These are phyloP conservation scores for Porites divaricata DNA, from an alignment of 92 coral and sea anemone species.

Conservation along the genomic window DNA sequence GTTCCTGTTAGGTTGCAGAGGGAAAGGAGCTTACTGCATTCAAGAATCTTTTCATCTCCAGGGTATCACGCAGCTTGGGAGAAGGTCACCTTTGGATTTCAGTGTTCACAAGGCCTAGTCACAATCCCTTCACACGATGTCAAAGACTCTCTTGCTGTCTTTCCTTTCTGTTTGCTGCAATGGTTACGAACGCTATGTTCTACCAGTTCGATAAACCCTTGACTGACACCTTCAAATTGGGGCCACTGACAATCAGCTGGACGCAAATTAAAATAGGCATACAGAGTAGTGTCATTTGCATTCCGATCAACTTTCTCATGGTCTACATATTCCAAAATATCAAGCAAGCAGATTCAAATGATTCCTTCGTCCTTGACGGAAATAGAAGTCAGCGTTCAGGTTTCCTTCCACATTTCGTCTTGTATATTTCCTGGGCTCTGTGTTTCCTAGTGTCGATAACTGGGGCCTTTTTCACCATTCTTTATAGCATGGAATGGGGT, in stretches of 20 bases:
- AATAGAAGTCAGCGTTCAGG: slow-evolving; percentile 52
- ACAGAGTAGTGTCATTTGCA: slow-evolving; percentile 81
- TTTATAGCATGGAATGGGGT: slow-evolving; percentile 86
- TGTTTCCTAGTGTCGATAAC: slow-evolving; percentile 67
- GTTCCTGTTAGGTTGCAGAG: slow-evolving; percentile 42
- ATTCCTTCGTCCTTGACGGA: not conserved
- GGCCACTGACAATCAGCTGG: slow-evolving; percentile 87
- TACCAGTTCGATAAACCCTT: slow-evolving; percentile 74
- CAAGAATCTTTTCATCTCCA: slow-evolving; percentile 61
- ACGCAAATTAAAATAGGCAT: slow-evolving; percentile 85
- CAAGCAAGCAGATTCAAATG: slow-evolving; percentile 22
- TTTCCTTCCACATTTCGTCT: slow-evolving; percentile 67
- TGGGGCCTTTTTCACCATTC: slow-evolving; percentile 72
- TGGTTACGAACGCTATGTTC: slow-evolving; percentile 92
- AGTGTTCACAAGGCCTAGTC: slow-evolving; percentile 81
- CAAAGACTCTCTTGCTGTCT: slow-evolving; percentile 83
- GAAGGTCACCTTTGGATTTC: slow-evolving; percentile 89
- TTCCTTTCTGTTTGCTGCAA: slow-evolving; percentile 76
- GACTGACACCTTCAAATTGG: slow-evolving; percentile 75
- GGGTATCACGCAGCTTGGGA: slow-evolving; percentile 70
- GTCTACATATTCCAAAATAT: slow-evolving; percentile 76
- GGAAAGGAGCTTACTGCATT: slow-evolving; percentile 75
- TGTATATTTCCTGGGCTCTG: slow-evolving; percentile 73
- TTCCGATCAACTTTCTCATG: slow-evolving; percentile 80
- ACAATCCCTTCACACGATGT: slow-evolving; percentile 83